Conservation (phyloP, 2,797 vertebrate species). For the Siniperca undulata region DNA sequence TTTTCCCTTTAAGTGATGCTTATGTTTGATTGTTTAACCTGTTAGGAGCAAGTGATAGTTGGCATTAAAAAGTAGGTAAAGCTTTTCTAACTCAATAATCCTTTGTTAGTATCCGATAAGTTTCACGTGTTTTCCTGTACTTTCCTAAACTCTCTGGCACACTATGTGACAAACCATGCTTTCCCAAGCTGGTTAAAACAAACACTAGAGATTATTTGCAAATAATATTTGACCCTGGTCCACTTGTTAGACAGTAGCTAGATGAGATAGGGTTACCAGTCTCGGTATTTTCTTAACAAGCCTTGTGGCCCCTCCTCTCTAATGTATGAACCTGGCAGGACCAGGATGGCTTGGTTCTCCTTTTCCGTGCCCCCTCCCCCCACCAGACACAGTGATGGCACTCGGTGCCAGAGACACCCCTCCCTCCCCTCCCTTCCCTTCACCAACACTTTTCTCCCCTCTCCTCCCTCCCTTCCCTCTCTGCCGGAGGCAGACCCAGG, state of each 20-base stretch:
- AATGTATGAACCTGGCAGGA: conserved; percentile 70
- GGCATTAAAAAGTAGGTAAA: conserved; percentile 41
- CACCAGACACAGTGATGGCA: conserved; percentile 84
- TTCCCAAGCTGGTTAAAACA: conserved; percentile 21
- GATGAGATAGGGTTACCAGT: conserved; percentile 40
- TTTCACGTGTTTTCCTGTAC: conserved; percentile 28
- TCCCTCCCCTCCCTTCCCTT: conserved; percentile 64
- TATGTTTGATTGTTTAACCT: conserved; percentile 21
- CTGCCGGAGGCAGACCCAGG: conserved; percentile 82
- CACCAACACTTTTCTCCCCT: conserved; percentile 64
- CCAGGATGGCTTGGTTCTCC: conserved; percentile 67
- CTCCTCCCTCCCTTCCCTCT: conserved; percentile 70
- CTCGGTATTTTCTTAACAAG: conserved; percentile 53
- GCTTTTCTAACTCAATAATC: conserved; percentile 45
- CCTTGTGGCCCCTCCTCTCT: conserved; percentile 57
- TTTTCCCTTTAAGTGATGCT: not conserved
- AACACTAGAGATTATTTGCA: conserved; percentile 34
- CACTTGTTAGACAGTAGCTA: conserved; percentile 42
- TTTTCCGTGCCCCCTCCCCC: conserved; percentile 74
- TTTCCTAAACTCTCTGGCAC: conserved; percentile 26
- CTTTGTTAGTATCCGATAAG: conserved; percentile 16
- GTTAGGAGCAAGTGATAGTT: conserved; percentile 24
- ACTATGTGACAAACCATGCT: not conserved
- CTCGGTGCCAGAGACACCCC: conserved; percentile 78
- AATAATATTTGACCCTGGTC: conserved; percentile 34